Conservation (phyloP, 2,888 invertebrate genomes). For the Acanthosoma haemorrhoidale region DNA sequence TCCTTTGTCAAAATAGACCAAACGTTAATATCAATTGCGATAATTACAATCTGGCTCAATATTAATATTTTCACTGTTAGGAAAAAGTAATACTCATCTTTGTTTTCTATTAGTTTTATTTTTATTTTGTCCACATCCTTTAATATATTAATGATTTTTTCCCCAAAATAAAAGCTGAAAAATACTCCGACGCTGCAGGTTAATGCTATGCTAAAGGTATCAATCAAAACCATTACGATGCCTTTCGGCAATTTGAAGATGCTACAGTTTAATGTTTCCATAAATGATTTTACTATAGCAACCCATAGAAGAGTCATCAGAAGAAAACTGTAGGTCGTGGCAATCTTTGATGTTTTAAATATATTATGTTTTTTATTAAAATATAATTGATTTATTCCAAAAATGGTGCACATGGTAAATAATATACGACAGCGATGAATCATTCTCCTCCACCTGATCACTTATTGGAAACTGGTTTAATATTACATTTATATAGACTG, state of each 20-base stretch:
- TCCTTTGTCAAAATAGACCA: not conserved
- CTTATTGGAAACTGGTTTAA: no score
- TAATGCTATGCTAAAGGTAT: not conserved
- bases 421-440: no score
- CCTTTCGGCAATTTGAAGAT: not conserved
- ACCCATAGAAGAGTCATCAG: not conserved
- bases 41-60: not conserved
- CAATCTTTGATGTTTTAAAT: not conserved
- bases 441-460: not conserved
- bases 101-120: not conserved
- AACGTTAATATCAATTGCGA: not conserved
- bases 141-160: not conserved
- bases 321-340: not conserved
- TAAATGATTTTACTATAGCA: not conserved
- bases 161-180: not conserved
- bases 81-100: not conserved
- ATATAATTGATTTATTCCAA: constrained; percentile 1
- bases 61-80: not conserved
- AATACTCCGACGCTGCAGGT: not conserved
- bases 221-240: not conserved
- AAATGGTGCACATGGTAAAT: not conserved
- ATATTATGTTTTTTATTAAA: not conserved
- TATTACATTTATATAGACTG: no score
- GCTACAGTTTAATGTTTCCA: not conserved
- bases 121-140: not conserved